phyloP scores from a whole-genome alignment of 2,888 invertebrate species.

The Agonopterix arenella region DNA sequence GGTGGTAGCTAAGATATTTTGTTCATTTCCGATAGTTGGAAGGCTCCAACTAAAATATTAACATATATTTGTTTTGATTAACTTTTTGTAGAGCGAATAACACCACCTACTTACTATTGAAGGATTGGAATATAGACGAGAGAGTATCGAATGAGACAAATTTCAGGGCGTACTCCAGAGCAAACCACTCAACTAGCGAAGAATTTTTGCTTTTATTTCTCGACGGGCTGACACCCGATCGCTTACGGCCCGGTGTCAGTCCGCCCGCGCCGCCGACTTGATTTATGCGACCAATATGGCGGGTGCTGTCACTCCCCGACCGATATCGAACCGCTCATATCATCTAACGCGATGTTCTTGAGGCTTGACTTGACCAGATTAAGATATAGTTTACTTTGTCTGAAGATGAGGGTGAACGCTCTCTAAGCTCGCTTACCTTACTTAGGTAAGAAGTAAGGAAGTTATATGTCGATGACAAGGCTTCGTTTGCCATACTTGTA shows the following conservation, averaged over 20 bases:
- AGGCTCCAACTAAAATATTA: too few relatives aligned
- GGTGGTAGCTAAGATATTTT: too few relatives aligned
- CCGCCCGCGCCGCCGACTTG: constrained; percentile 50
- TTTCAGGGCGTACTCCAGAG: constrained; percentile 61
- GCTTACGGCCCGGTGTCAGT: constrained; percentile 69
- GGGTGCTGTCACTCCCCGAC: constrained; percentile 59
- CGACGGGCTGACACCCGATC: constrained; percentile 70
- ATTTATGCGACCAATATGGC: constrained; percentile 76
- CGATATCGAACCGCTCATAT: constrained; percentile 63
- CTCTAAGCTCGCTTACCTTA: too few relatives aligned
- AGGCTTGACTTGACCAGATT: constrained; percentile 15
- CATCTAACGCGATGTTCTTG: constrained; percentile 31
- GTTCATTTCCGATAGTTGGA: too few relatives aligned
- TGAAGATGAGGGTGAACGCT: neutral
- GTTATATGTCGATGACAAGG: too few relatives aligned
- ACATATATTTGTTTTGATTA: too few relatives aligned
- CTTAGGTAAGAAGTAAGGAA: too few relatives aligned
- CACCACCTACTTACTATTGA: too few relatives aligned
- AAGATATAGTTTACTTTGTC: constrained; percentile 2
- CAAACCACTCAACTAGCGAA: constrained; percentile 70
- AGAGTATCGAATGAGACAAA: constrained; percentile 48
- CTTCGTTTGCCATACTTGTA: too few relatives aligned
- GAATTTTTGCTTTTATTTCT: constrained; percentile 70
- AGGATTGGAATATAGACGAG: too few relatives aligned
- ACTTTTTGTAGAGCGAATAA: too few relatives aligned